phyloP scores from a whole-genome alignment of 2,888 invertebrate species.

The Sycophila texana region DNA sequence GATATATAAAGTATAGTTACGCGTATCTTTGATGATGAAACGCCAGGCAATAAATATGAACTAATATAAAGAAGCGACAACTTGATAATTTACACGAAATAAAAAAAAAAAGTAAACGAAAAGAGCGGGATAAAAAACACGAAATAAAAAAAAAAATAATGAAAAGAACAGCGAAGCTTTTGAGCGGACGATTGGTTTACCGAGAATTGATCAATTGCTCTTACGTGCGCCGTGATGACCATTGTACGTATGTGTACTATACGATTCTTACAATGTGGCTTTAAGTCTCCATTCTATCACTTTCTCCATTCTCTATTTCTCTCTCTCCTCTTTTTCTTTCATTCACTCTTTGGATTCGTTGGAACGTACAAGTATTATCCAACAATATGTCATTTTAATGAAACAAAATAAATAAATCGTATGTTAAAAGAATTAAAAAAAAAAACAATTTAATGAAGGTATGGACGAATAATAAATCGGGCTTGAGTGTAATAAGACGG shows the following conservation, averaged over 20 bases:
- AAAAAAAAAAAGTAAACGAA: slow-evolving; percentile 17
- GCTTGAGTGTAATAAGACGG: slow-evolving; percentile 52
- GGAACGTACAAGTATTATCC: slow-evolving; percentile 20
- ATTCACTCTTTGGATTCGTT: slow-evolving; percentile 31
- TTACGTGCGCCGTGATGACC: slow-evolving; percentile 12
- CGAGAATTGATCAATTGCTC: slow-evolving; percentile 45
- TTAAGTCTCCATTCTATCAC: slow-evolving; percentile 5
- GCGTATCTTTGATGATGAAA: background rate
- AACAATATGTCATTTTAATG: slow-evolving; percentile 16
- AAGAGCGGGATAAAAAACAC: too few species aligned
- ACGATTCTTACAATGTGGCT: slow-evolving; percentile 38
- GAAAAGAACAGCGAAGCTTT: background rate
- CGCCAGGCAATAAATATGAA: background rate
- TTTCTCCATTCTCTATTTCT: slow-evolving; percentile 1
- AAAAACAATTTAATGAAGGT: background rate
- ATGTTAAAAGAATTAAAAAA: too few species aligned
- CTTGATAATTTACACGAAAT: slow-evolving; percentile 6
- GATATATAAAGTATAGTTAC: too few species aligned
- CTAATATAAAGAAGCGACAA: background rate
- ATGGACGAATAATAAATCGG: slow-evolving; percentile 8
- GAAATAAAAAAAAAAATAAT: slow-evolving; percentile 16
- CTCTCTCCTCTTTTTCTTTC: slow-evolving; percentile 13
- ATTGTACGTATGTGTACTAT: slow-evolving; percentile 30
- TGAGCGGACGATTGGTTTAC: slow-evolving; percentile 37
- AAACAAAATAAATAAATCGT: background rate